These are phyloP conservation scores for Lapara coniferarum DNA, from an alignment of 2,888 invertebrate genomes.

Conservation along the genomic window DNA sequence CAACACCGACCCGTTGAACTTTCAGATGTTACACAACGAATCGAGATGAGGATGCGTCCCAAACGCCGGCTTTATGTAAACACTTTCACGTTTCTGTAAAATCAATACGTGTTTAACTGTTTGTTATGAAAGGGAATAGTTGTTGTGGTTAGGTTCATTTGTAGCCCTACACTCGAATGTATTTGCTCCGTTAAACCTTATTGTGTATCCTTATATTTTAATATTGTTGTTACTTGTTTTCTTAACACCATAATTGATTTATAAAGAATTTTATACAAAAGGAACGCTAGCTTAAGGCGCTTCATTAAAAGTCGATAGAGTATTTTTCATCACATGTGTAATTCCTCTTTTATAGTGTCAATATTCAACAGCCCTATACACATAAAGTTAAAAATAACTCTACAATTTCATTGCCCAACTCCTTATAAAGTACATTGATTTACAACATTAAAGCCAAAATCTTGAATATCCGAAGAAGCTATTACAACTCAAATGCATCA, in stretches of 20 bases:
- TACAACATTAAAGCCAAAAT: conserved; percentile 2
- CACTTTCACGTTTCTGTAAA: conserved; percentile 66
- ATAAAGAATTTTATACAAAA: not conserved
- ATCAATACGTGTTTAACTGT: conserved; percentile 50
- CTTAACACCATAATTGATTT: not conserved
- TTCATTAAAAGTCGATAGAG: not conserved
- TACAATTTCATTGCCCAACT: not conserved
- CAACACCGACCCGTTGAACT: conserved; percentile 66
- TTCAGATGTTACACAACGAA: conserved; percentile 74
- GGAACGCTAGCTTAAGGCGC: not conserved
- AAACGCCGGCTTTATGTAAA: conserved; percentile 62
- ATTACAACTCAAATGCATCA: conserved; percentile 30
- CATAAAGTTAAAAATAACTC: not conserved
- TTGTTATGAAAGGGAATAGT: conserved; percentile 41
- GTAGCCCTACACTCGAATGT: not conserved
- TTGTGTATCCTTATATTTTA: not conserved
- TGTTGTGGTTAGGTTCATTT: not conserved
- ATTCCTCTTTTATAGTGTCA: no score
- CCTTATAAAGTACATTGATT: conserved; percentile 2
- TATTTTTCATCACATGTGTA: not conserved
- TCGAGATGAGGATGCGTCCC: conserved; percentile 64
- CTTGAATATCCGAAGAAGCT: conserved; percentile 2
- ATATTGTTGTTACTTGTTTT: not conserved
- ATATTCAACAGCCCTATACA: no score
- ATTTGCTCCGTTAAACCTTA: not conserved